A percentile compares a stretch with the other conserved stretches of the same genome.
Conservation (phyloP, 2,797 vertebrate species). For the Brotogeris chrysoptera region DNA sequence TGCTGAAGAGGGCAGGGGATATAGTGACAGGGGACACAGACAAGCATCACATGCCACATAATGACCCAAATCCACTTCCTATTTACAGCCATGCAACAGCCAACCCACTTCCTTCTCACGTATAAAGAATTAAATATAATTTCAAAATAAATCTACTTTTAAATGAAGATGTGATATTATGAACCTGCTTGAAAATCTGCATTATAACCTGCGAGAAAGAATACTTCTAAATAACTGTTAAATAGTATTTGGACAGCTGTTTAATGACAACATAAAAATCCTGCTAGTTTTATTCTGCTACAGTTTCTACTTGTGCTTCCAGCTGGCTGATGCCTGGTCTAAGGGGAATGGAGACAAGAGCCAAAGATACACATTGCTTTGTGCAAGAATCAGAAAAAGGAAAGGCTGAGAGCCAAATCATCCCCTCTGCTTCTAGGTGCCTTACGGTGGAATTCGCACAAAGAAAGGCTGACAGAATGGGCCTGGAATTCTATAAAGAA, state of each 20-base stretch:
- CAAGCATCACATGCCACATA: neutral
- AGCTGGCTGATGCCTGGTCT: slow-evolving; percentile 30
- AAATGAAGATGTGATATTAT: neutral
- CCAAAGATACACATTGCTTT: slow-evolving; percentile 37
- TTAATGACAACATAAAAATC: slow-evolving; percentile 44
- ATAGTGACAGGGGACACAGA: neutral
- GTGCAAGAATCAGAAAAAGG: neutral
- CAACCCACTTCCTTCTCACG: neutral
- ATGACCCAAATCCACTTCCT: neutral
- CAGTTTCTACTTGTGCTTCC: slow-evolving; percentile 19
- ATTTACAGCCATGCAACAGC: neutral
- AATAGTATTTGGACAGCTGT: slow-evolving; percentile 47
- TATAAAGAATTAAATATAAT: neutral
- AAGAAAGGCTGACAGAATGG: neutral
- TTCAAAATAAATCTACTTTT: neutral
- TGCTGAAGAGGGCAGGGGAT: neutral
- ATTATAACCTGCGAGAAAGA: neutral
- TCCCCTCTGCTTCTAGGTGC: neutral
- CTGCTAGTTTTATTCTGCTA: neutral
- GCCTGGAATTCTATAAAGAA: neutral
- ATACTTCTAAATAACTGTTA: neutral
- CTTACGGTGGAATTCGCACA: neutral
- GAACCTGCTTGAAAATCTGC: neutral
- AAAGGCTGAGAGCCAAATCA: neutral
- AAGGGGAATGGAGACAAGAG: neutral